A percentile compares a stretch with the other conserved stretches of the same genome.
Evolutionary conservation across 2,888 invertebrate genomes (phyloP).

Genomic region (Hirtodrosophila cameraria): DNA sequence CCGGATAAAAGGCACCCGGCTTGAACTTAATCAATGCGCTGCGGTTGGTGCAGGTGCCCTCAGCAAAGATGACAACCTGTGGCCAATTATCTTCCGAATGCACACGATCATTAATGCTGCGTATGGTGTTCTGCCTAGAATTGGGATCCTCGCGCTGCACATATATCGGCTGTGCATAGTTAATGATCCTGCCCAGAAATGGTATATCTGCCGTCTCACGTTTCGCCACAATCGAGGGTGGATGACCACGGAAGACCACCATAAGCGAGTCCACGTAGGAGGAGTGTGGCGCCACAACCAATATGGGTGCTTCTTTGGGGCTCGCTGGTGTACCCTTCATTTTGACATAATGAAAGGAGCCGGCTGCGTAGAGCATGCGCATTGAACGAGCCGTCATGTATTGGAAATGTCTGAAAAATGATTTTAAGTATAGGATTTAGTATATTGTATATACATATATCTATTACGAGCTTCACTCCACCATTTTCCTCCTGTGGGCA

Average conservation of each 20-base stretch:
- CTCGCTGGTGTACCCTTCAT: slow-evolving; percentile 89
- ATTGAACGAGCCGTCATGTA: slow-evolving; percentile 88
- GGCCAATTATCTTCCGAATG: slow-evolving; percentile 95
- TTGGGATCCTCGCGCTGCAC: slow-evolving; percentile 97
- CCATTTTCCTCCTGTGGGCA: no score
- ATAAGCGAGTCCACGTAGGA: slow-evolving; percentile 95
- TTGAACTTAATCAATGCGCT: slow-evolving; percentile 95
- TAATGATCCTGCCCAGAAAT: slow-evolving; percentile 96
- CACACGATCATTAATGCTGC: slow-evolving; percentile 93
- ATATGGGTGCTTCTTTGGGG: slow-evolving; percentile 90
- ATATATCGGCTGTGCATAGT: slow-evolving; percentile 97
- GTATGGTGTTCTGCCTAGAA: slow-evolving; percentile 95
- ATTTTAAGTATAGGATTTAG: slow-evolving; percentile 1
- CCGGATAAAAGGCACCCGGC: slow-evolving; percentile 97
- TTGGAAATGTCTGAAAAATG: slow-evolving; percentile 86
- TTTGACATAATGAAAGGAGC: slow-evolving; percentile 92
- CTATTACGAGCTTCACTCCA: no score
- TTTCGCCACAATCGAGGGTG: slow-evolving; percentile 95
- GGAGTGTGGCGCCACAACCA: slow-evolving; percentile 95
- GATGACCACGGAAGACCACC: slow-evolving; percentile 90
- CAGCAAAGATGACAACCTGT: slow-evolving; percentile 96
- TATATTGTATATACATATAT: neutral
- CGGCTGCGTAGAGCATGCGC: slow-evolving; percentile 90
- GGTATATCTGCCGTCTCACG: slow-evolving; percentile 92
- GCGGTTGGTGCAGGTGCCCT: slow-evolving; percentile 98